Evolutionary conservation across 2,113 vertebrate species (phyloP).

Genomic region (Cottus gobio): DNA sequence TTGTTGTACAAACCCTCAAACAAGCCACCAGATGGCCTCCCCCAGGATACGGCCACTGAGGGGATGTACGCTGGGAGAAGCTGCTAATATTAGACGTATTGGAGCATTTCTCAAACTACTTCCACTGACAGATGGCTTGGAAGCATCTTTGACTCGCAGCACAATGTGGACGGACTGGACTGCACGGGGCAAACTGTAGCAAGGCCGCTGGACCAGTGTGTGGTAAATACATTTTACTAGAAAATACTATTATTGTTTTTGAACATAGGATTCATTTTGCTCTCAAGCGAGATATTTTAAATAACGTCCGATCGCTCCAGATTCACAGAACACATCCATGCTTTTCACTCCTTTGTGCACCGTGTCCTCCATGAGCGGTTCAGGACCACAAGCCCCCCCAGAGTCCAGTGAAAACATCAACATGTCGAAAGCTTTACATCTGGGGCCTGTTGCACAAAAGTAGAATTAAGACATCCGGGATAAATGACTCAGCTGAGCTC

Average conservation of each 20-base stretch:
- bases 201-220: neutral
- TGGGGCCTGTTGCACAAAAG: no score
- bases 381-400: neutral
- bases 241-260: neutral
- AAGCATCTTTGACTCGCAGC: slow-evolving; percentile 65
- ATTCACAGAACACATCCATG: neutral
- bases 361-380: neutral
- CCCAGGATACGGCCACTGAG: slow-evolving; percentile 68
- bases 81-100: slow-evolving; percentile 78
- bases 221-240: neutral
- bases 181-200: neutral
- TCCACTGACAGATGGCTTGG: slow-evolving; percentile 71
- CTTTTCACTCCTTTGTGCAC: neutral
- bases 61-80: slow-evolving; percentile 63
- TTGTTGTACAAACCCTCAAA: slow-evolving; percentile 58
- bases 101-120: slow-evolving; percentile 71
- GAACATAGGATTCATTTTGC: neutral
- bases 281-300: neutral
- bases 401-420: neutral
- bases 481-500: no score
- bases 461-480: no score
- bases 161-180: slow-evolving; percentile 32
- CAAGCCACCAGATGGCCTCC: slow-evolving; percentile 77
- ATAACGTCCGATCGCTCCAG: neutral
- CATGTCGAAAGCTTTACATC: neutral